Evolutionary conservation across 2,888 invertebrate species (phyloP).

Genomic region (Eupithecia tripunctaria): DNA sequence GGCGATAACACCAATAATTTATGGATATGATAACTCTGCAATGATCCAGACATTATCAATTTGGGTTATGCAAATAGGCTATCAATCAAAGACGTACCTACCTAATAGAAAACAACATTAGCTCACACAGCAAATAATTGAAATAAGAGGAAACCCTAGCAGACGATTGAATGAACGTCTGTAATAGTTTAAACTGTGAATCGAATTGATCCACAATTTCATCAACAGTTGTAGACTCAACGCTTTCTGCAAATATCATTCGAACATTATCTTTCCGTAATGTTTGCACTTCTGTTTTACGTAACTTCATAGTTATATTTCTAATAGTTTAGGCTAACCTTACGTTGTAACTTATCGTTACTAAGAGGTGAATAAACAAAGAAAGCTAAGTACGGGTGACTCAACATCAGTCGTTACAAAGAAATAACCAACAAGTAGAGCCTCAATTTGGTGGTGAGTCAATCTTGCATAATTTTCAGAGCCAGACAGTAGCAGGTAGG

Average conservation of each 20-base stretch:
- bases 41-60: constrained; percentile 36
- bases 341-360: constrained; percentile 36
- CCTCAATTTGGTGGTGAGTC: constrained; percentile 60
- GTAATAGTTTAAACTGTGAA: constrained; percentile 37
- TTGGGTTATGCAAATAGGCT: constrained; percentile 40
- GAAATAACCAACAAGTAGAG: constrained; percentile 44
- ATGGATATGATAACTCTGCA: constrained; percentile 16
- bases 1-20: constrained; percentile 1
- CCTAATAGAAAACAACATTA: constrained; percentile 40
- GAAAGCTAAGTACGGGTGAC: constrained; percentile 39
- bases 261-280: constrained; percentile 57
- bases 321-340: constrained; percentile 45
- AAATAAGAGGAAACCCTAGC: constrained; percentile 37
- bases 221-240: constrained; percentile 37
- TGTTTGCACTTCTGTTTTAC: constrained; percentile 62
- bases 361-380: constrained; percentile 44
- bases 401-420: constrained; percentile 41
- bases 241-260: constrained; percentile 45
- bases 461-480: constrained; percentile 60
- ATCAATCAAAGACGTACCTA: constrained; percentile 39
- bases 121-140: constrained; percentile 38
- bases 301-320: constrained; percentile 53
- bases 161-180: constrained; percentile 45
- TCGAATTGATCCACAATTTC: constrained; percentile 48
- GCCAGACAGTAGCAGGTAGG: constrained; percentile 48